Conservation (phyloP, 92 coral and sea anemone genomes). For the Phenganax subtilis region DNA sequence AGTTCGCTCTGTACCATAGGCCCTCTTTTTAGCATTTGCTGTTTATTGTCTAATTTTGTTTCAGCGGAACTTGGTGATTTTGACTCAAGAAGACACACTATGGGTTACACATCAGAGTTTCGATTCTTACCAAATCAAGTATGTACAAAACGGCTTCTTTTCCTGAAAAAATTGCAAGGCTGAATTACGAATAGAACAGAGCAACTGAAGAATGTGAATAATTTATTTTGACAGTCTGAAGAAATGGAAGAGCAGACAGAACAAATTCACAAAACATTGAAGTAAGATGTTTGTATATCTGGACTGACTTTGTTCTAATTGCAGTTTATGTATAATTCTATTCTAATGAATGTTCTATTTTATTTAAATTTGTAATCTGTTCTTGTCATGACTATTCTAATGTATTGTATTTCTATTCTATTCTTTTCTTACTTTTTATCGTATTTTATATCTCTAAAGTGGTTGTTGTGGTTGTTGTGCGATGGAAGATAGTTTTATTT, state of each 20-base stretch:
- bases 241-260: conserved; percentile 77
- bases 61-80: conserved; percentile 92
- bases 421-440: no score
- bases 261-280: conserved; percentile 67
- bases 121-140: conserved; percentile 91
- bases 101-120: conserved; percentile 85
- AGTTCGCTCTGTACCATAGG: background rate
- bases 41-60: background rate
- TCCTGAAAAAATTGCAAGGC: background rate
- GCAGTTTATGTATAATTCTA: background rate
- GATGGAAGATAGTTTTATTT: background rate
- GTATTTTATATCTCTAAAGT: no score
- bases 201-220: background rate
- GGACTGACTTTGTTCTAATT: background rate
- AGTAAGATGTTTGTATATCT: conserved; percentile 47
- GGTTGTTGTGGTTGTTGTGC: no score
- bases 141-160: background rate
- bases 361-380: background rate
- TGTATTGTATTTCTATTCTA: no score
- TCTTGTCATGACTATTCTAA: background rate
- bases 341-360: background rate
- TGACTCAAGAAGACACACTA: conserved; percentile 61
- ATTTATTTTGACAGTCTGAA: conserved; percentile 56
- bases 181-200: background rate
- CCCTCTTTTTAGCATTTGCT: background rate